Conservation (phyloP, 2,797 vertebrate species). For the Champsocephalus esox region DNA sequence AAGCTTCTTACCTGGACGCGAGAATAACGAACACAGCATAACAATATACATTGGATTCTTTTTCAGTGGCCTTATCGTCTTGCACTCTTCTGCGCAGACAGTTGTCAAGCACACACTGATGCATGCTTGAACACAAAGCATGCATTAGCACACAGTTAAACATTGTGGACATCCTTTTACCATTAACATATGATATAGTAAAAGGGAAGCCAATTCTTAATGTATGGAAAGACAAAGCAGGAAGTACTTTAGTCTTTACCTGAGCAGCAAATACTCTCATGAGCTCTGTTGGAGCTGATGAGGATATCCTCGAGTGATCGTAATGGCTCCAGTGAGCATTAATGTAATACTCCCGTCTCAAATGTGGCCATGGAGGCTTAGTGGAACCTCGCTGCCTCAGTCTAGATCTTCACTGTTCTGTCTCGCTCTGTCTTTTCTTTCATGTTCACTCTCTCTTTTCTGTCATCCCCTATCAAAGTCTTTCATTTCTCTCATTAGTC, state of each 20-base stretch:
- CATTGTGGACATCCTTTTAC: slow-evolving; percentile 19
- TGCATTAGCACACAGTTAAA: neutral
- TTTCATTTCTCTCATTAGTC: slow-evolving; percentile 22
- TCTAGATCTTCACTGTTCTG: slow-evolving; percentile 16
- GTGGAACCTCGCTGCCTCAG: slow-evolving; percentile 22
- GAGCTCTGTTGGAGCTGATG: slow-evolving; percentile 44
- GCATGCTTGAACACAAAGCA: neutral
- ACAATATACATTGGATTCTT: too few species aligned
- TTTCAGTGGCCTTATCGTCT: too few species aligned
- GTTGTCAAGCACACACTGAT: too few species aligned
- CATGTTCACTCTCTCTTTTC: slow-evolving; percentile 26
- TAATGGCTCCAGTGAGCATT: slow-evolving; percentile 61
- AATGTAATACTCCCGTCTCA: slow-evolving; percentile 51
- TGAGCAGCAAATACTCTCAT: slow-evolving; percentile 36
- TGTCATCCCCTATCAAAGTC: slow-evolving; percentile 17
- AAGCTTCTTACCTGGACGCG: too few species aligned
- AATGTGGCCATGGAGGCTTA: slow-evolving; percentile 30
- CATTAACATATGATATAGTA: slow-evolving; percentile 7
- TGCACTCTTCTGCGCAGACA: too few species aligned
- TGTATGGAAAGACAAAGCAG: slow-evolving; percentile 24
- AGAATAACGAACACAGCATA: too few species aligned
- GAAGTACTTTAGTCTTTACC: slow-evolving; percentile 33
- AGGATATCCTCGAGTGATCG: slow-evolving; percentile 57
- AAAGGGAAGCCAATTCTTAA: slow-evolving; percentile 15
- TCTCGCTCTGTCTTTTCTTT: slow-evolving; percentile 13